These are phyloP conservation scores for Petrocephalus microphthalmus DNA, from an alignment of 2,113 vertebrate species.

Conservation along the genomic window DNA sequence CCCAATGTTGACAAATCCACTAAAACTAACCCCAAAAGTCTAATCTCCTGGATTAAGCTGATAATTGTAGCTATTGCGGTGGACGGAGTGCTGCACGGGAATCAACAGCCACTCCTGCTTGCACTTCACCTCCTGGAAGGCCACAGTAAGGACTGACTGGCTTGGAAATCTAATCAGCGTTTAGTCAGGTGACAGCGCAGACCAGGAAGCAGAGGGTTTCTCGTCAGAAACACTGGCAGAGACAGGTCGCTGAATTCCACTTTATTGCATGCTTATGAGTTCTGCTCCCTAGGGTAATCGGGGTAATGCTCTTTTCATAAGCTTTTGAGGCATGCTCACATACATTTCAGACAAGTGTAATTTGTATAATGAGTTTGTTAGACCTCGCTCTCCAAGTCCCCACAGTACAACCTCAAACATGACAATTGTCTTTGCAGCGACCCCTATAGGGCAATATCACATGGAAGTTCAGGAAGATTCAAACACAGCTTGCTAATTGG, in stretches of 20 bases:
- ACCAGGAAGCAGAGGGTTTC: neutral
- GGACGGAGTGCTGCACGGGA: neutral
- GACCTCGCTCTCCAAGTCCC: neutral
- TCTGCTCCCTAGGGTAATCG: neutral
- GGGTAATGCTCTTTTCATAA: neutral
- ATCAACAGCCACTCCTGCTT: neutral
- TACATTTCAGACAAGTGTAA: neutral
- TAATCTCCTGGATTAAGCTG: neutral
- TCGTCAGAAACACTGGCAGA: neutral
- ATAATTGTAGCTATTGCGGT: neutral
- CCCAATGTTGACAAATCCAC: neutral
- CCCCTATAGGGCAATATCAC: neutral
- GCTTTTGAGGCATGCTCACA: neutral
- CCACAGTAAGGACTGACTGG: neutral
- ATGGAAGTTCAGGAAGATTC: neutral
- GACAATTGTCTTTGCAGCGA: neutral
- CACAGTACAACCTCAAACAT: neutral
- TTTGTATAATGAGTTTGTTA: neutral
- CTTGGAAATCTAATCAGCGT: neutral
- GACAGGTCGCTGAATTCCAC: neutral
- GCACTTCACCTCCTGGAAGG: neutral
- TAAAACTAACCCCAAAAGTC: neutral
- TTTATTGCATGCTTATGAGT: neutral
- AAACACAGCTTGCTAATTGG: neutral
- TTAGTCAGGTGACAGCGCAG: neutral